Percentiles rank a stretch among this genome's conserved stretches.
phyloP scores from a whole-genome alignment of 2,113 vertebrate species.

The Speoplatyrhinus poulsoni region DNA sequence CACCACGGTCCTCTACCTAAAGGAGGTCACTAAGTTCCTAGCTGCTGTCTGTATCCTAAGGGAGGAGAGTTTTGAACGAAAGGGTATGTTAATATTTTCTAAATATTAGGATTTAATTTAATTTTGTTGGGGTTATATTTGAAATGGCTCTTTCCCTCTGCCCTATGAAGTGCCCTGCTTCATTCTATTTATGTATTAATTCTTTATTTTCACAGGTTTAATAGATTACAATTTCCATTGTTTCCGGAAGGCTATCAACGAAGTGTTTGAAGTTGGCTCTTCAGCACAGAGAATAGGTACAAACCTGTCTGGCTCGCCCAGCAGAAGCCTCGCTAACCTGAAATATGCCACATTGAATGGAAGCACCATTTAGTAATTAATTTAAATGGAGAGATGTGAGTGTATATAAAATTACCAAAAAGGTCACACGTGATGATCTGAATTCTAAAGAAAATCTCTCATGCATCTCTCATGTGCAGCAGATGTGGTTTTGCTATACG shows the following conservation, averaged over 20 bases:
- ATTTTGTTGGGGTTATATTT: not conserved
- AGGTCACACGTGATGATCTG: not conserved
- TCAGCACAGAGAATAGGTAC: conserved; percentile 77
- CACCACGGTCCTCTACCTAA: conserved; percentile 95
- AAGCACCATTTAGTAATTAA: conserved; percentile 14
- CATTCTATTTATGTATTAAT: not conserved
- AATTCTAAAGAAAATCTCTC: not conserved
- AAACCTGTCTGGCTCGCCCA: conserved; percentile 75
- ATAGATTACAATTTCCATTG: conserved; percentile 99
- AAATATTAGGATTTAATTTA: no score
- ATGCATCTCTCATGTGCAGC: not conserved
- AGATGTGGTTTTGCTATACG: not conserved
- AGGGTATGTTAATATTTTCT: conserved; percentile 77
- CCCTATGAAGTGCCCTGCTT: not conserved
- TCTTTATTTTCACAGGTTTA: conserved; percentile 78
- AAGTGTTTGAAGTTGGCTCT: conserved; percentile 92
- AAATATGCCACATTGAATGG: conserved; percentile 48
- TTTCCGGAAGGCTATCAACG: conserved; percentile 97
- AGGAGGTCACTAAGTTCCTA: conserved; percentile 97
- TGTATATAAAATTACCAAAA: not conserved
- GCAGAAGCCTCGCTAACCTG: conserved; percentile 27
- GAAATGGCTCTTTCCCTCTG: not conserved
- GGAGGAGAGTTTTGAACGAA: conserved; percentile 97
- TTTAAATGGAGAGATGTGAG: conserved; percentile 6
- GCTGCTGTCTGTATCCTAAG: conserved; percentile 96